These are phyloP conservation scores for Momotus momota DNA, from an alignment of 2,797 vertebrate genomes.

Conservation along the genomic window DNA sequence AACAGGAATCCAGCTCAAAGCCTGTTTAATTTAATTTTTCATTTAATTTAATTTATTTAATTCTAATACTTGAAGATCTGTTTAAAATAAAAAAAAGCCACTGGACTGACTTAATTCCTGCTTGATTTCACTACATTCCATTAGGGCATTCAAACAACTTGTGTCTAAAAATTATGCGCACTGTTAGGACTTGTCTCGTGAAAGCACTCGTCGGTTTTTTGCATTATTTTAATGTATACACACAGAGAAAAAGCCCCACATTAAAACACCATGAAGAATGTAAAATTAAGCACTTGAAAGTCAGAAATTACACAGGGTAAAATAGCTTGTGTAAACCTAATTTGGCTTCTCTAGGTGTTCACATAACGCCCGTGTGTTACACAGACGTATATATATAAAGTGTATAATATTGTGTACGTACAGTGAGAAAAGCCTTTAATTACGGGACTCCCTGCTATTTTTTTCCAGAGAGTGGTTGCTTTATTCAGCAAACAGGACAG, in stretches of 20 bases:
- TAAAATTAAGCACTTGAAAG: not conserved
- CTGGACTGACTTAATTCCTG: slow-evolving; percentile 11
- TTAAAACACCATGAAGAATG: not conserved
- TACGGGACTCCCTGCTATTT: not conserved
- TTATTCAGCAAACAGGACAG: slow-evolving; percentile 25
- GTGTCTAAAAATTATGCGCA: not conserved
- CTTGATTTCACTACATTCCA: slow-evolving; percentile 11
- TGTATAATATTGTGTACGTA: not conserved
- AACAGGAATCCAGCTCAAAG: not conserved
- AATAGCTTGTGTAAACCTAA: slow-evolving; percentile 29
- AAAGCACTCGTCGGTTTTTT: not conserved
- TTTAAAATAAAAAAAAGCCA: slow-evolving; percentile 18
- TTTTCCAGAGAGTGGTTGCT: not conserved
- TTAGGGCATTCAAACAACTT: not conserved
- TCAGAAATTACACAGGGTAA: not conserved
- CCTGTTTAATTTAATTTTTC: slow-evolving; percentile 14
- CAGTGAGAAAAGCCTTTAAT: slow-evolving; percentile 46
- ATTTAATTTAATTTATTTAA: slow-evolving; percentile 43
- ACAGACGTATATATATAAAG: not conserved
- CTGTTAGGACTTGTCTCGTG: not conserved
- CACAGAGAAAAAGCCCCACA: not conserved
- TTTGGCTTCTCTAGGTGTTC: not conserved
- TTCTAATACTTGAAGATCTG: slow-evolving; percentile 18
- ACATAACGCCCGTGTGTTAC: not conserved
- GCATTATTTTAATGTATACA: slow-evolving; percentile 15